Conservation (phyloP, 2,113 vertebrate species). For the Spea bombifrons region DNA sequence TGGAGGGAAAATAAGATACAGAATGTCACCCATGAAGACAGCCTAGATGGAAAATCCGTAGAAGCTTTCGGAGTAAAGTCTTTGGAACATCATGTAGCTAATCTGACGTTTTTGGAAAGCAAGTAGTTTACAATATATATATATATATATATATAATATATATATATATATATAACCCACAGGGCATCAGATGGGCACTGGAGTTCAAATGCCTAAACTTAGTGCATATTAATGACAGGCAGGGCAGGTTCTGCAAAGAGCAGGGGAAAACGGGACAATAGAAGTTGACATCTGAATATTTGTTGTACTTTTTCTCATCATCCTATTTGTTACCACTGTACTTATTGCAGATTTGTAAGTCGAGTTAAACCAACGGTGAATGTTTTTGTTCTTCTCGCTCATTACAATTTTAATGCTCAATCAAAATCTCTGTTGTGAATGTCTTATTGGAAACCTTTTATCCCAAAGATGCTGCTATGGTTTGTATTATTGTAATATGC, state of each 20-base stretch:
- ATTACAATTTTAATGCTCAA: conserved; percentile 27
- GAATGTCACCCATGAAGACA: conserved; percentile 66
- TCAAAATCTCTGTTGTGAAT: conserved; percentile 54
- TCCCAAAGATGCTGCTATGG: conserved; percentile 69
- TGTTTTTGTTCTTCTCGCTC: conserved; percentile 41
- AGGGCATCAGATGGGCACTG: no score
- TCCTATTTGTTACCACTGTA: conserved; percentile 60
- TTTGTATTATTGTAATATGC: conserved; percentile 51
- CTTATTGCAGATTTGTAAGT: conserved; percentile 48
- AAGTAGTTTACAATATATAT: conserved; percentile 62
- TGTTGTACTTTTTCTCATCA: conserved; percentile 56
- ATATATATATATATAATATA: no score
- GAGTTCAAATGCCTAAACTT: no score
- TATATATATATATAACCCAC: no score
- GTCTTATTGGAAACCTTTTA: conserved; percentile 60
- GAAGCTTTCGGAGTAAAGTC: conserved; percentile 73
- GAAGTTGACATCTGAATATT: conserved; percentile 47
- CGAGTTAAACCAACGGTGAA: conserved; percentile 55
- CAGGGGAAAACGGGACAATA: conserved; percentile 58
- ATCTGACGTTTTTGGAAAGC: conserved; percentile 80
- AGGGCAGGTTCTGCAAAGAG: conserved; percentile 51
- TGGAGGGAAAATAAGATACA: conserved; percentile 78
- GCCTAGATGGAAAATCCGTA: conserved; percentile 66
- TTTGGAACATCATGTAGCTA: conserved; percentile 77
- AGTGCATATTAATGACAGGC: no score